A percentile compares a stretch with the other conserved stretches of the same genome.
phyloP scores from a whole-genome alignment of 1,140 invertebrate genomes.

The Tenebrio molitor region DNA sequence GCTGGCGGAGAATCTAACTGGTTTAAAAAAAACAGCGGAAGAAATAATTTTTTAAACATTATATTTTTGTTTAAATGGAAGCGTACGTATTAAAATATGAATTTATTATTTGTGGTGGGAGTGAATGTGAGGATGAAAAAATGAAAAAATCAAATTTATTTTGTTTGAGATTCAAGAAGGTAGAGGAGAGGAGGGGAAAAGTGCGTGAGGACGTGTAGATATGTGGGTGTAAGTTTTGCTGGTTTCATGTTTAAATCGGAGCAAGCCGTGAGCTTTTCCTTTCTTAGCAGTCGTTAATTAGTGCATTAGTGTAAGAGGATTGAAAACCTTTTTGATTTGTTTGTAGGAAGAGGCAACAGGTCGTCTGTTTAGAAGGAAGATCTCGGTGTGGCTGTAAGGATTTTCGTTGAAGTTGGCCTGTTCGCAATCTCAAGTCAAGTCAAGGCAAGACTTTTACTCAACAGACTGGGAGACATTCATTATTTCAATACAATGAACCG shows the following conservation, averaged over 20 bases:
- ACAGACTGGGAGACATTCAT: slow-evolving; percentile 63
- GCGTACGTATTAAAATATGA: too few species aligned
- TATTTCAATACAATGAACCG: slow-evolving; percentile 66
- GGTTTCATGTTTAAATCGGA: slow-evolving; percentile 3
- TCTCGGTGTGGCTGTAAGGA: slow-evolving; percentile 12
- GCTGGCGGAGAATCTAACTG: too few species aligned
- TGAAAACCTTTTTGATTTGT: slow-evolving; percentile 41
- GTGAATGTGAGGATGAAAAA: too few species aligned
- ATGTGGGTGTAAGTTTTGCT: neutral
- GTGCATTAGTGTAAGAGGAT: slow-evolving; percentile 37
- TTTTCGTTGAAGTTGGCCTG: slow-evolving; percentile 10
- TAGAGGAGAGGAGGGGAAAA: too few species aligned
- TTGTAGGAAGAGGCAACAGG: slow-evolving; percentile 37
- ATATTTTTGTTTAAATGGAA: too few species aligned
- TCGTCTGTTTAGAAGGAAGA: slow-evolving; percentile 30
- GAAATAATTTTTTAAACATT: too few species aligned
- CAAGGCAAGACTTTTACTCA: slow-evolving; percentile 38
- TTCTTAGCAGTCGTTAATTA: slow-evolving; percentile 34
- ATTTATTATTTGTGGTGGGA: too few species aligned
- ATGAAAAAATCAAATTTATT: too few species aligned
- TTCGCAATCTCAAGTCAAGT: slow-evolving; percentile 3
- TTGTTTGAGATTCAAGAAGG: too few species aligned
- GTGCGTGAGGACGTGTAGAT: neutral
- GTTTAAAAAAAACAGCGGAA: too few species aligned
- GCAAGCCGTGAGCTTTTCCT: neutral